phyloP scores from a whole-genome alignment of 2,888 invertebrate species.

The Pogonocherus hispidulus region DNA sequence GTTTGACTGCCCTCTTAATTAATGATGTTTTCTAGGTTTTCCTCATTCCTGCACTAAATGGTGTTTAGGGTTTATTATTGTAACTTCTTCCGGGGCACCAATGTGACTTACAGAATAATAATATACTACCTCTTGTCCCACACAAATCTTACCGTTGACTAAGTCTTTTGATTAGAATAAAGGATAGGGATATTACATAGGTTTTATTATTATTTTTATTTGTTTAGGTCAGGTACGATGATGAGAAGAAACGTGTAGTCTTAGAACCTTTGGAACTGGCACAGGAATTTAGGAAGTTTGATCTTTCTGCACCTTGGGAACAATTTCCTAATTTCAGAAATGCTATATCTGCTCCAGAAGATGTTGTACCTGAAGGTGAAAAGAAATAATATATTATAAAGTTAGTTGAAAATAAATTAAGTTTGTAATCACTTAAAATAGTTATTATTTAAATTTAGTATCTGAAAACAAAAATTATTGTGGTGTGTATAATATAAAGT shows the following conservation, averaged over 20 bases:
- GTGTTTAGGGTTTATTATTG: too few species aligned
- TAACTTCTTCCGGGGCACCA: too few species aligned
- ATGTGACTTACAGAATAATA: too few species aligned
- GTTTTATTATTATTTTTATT: background rate
- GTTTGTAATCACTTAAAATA: background rate
- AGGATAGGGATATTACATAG: too few species aligned
- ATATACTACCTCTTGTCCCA: too few species aligned
- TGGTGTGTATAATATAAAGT: background rate
- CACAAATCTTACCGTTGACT: too few species aligned
- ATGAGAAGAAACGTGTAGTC: constrained; percentile 96
- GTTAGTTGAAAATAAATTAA: background rate
- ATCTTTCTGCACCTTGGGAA: constrained; percentile 98
- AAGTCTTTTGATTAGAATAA: too few species aligned
- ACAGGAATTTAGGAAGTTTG: constrained; percentile 98
- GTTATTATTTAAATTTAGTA: background rate
- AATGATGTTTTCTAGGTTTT: too few species aligned
- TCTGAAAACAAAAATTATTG: background rate
- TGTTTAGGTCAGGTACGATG: constrained; percentile 91
- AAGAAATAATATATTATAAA: constrained; percentile 47
- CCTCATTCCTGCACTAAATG: too few species aligned
- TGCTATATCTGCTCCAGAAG: constrained; percentile 76
- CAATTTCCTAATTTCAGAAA: constrained; percentile 92
- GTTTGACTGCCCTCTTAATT: too few species aligned
- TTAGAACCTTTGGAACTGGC: constrained; percentile 96
- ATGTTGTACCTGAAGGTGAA: constrained; percentile 69